Evolutionary conservation across 2,888 invertebrate species (phyloP), one percentile per base, ranked within the genome.

Genomic region (Brassicogethes aeneus): DNA sequence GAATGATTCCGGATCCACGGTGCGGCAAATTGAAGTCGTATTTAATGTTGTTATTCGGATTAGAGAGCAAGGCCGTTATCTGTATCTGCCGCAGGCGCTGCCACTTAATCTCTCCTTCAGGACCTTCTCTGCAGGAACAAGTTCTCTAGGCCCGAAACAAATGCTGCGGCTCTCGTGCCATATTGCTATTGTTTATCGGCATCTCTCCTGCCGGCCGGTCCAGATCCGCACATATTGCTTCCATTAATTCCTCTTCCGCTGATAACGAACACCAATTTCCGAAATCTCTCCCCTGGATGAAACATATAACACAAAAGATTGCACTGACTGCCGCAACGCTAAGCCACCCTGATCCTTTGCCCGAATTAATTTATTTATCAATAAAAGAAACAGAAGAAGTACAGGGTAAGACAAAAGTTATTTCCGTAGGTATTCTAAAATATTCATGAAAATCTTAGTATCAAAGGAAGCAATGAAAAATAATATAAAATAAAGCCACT

Each of bases 11-110:
- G 60, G 67, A 67, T 66, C 66, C 70, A 68, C 70, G 66, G 66
- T 64, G 70, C 70, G 70, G 70, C 66, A 70, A 70, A 70, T 70
- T 70, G 70, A 65, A 69, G 67, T 65, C 68, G 70, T 69, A 70
- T 70, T 70, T 70, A 70, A 70, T 69, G 70, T 69, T 70, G 69
- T 70, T 71, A 70, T 68, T 68, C 62, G 69, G 68, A 68, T 69
- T 68, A 68, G 62, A 61, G 63, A 58, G 51, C 53, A n/a, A n/a
- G 58, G 58, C 52, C 53, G 64, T 66, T 65, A 65, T 65, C 65
- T 65, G 62, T 62, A 61, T 59, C 64, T 62, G 63, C 64, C 64
- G 62, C 63, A 59, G 64, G 60, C 60, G 57, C 61, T 56, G 60
- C 57, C 56, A 59, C 60, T 64, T 66, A 66, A 65, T 65, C 66